A percentile compares a stretch with the other conserved stretches of the same genome.
These are phyloP conservation scores for Tridacna gigas DNA, from an alignment of 2,888 invertebrate genomes.

Conservation along the genomic window DNA sequence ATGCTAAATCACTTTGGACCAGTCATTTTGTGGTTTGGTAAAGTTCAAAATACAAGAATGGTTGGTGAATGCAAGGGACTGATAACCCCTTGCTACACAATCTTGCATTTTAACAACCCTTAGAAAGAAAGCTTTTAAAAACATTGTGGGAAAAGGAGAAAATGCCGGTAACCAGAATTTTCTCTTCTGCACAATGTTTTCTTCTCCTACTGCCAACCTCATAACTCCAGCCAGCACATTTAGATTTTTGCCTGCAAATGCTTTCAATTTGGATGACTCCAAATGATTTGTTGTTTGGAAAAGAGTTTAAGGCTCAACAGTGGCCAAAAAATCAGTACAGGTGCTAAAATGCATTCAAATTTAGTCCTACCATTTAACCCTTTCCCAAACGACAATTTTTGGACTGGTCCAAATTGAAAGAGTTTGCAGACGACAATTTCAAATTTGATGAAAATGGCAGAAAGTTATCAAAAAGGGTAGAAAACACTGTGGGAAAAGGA, in stretches of 20 bases:
- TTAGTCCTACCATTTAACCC: too few species aligned
- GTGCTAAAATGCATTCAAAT: too few species aligned
- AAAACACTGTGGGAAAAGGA: too few species aligned
- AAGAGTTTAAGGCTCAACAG: too few species aligned
- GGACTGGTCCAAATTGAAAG: too few species aligned
- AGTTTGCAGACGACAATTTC: too few species aligned
- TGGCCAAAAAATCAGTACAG: too few species aligned
- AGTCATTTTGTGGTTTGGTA: background rate
- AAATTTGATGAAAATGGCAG: too few species aligned
- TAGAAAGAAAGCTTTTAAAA: background rate
- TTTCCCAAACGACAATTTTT: too few species aligned
- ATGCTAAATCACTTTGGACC: background rate
- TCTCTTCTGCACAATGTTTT: background rate
- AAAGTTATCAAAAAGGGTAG: too few species aligned
- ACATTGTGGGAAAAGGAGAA: background rate
- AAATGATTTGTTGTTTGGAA: background rate
- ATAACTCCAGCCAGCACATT: background rate
- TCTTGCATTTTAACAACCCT: background rate
- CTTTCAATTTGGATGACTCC: background rate
- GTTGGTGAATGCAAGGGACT: background rate
- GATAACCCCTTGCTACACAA: background rate
- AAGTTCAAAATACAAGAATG: background rate
- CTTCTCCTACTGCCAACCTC: background rate
- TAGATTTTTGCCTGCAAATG: background rate
- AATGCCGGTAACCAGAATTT: background rate